Conservation (phyloP, 2,888 invertebrate genomes). For the Synergus gifuensis region DNA sequence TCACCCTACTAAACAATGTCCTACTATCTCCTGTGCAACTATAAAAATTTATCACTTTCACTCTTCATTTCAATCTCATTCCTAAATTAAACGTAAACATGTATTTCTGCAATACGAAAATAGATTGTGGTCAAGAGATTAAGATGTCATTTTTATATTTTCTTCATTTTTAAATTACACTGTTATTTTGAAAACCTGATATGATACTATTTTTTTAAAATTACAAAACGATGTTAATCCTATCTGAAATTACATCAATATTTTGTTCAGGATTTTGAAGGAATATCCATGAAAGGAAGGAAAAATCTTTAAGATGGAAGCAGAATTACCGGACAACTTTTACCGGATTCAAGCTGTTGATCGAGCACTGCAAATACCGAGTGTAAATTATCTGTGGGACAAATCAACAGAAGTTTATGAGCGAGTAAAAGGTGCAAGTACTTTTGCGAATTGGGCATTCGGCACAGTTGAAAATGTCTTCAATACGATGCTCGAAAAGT, state of each 20-base stretch:
- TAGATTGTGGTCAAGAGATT: neutral
- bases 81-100: neutral
- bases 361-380: slow-evolving; percentile 80
- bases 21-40: neutral
- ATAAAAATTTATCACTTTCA: neutral
- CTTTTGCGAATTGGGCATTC: slow-evolving; percentile 84
- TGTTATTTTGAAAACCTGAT: too few relatives aligned
- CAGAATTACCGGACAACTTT: slow-evolving; percentile 59
- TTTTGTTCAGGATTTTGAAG: neutral
- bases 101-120: neutral
- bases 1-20: neutral
- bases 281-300: neutral
- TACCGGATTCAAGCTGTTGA: slow-evolving; percentile 78
- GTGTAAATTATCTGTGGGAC: slow-evolving; percentile 80
- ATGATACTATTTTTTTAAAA: too few relatives aligned
- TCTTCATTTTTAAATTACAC: neutral
- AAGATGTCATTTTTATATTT: neutral
- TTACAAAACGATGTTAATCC: too few relatives aligned
- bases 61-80: neutral
- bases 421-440: slow-evolving; percentile 82
- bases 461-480: slow-evolving; percentile 81
- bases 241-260: neutral
- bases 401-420: slow-evolving; percentile 81
- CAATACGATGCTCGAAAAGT: slow-evolving; percentile 64
- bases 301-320: slow-evolving; percentile 57